These are phyloP conservation scores for Zaprionus inermis DNA, from an alignment of 1,140 invertebrate genomes.

Conservation along the genomic window DNA sequence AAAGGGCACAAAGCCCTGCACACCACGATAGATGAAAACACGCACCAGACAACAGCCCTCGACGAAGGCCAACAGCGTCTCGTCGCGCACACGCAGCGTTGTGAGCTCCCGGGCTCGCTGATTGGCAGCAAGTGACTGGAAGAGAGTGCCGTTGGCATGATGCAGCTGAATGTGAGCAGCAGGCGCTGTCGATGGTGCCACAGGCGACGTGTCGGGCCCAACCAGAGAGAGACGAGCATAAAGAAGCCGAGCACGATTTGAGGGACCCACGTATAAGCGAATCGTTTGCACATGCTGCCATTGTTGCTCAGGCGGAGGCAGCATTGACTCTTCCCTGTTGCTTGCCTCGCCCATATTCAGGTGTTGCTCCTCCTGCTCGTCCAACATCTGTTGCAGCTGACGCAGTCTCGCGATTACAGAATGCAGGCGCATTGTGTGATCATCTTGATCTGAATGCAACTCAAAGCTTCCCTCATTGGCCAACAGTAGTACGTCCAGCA, in stretches of 20 bases:
- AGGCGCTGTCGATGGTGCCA: slow-evolving; percentile 51
- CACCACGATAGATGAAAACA: slow-evolving; percentile 70
- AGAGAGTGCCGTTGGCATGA: slow-evolving; percentile 63
- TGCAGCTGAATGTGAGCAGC: slow-evolving; percentile 62
- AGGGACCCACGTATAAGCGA: slow-evolving; percentile 50
- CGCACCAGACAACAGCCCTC: slow-evolving; percentile 64
- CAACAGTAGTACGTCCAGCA: slow-evolving; percentile 59
- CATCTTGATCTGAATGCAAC: slow-evolving; percentile 4
- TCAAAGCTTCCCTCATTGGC: slow-evolving; percentile 40
- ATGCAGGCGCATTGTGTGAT: slow-evolving; percentile 43
- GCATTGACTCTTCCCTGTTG: neutral
- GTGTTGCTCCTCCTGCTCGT: slow-evolving; percentile 3
- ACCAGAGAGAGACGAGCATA: slow-evolving; percentile 59
- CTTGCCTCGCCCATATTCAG: neutral
- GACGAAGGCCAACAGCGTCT: slow-evolving; percentile 74
- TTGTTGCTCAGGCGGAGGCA: neutral
- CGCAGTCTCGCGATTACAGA: slow-evolving; percentile 63
- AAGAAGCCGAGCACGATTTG: slow-evolving; percentile 23
- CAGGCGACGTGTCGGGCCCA: neutral
- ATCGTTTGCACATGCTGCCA: slow-evolving; percentile 45
- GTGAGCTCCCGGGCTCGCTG: slow-evolving; percentile 54
- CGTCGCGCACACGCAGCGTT: slow-evolving; percentile 59
- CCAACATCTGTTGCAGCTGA: slow-evolving; percentile 43
- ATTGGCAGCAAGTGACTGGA: slow-evolving; percentile 66
- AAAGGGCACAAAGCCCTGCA: slow-evolving; percentile 75